A percentile compares a stretch with the other conserved stretches of the same genome.
phyloP scores from a whole-genome alignment of 2,888 invertebrate genomes.

The Anodontia alba region DNA sequence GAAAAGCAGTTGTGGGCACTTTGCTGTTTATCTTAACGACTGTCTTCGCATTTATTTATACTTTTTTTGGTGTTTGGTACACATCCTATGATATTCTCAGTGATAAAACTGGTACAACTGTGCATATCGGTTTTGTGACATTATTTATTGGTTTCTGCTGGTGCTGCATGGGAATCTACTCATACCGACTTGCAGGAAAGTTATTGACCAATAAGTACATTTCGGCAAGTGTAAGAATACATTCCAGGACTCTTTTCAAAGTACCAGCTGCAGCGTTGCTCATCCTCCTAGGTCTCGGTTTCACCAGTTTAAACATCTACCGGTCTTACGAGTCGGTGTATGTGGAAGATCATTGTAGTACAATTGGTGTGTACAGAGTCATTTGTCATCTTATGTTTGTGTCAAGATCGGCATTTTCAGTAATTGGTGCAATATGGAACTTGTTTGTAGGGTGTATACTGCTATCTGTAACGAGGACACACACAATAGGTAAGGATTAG shows the following conservation, averaged over 20 bases:
- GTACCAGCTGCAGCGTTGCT: conserved; percentile 82
- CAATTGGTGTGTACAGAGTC: conserved; percentile 67
- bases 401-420: conserved; percentile 80
- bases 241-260: conserved; percentile 85
- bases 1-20: conserved; percentile 67
- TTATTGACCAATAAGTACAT: conserved; percentile 84
- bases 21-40: conserved; percentile 72
- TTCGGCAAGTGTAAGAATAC: conserved; percentile 84
- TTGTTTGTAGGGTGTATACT: conserved; percentile 83
- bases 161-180: conserved; percentile 84
- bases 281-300: conserved; percentile 72
- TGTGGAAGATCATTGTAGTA: conserved; percentile 69
- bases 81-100: conserved; percentile 82
- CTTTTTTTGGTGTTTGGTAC: conserved; percentile 78
- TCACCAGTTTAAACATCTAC: conserved; percentile 67
- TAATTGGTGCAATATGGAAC: conserved; percentile 84
- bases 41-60: conserved; percentile 73
- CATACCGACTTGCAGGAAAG: conserved; percentile 84
- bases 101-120: conserved; percentile 78
- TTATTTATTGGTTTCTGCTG: conserved; percentile 83
- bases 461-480: conserved; percentile 85
- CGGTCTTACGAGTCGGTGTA: conserved; percentile 63
- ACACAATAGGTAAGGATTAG: conserved; percentile 84
- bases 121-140: conserved; percentile 81
- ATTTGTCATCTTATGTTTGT: conserved; percentile 81